phyloP scores from a whole-genome alignment of 2,113 vertebrate genomes.

The Protobothrops flavoviridis region DNA sequence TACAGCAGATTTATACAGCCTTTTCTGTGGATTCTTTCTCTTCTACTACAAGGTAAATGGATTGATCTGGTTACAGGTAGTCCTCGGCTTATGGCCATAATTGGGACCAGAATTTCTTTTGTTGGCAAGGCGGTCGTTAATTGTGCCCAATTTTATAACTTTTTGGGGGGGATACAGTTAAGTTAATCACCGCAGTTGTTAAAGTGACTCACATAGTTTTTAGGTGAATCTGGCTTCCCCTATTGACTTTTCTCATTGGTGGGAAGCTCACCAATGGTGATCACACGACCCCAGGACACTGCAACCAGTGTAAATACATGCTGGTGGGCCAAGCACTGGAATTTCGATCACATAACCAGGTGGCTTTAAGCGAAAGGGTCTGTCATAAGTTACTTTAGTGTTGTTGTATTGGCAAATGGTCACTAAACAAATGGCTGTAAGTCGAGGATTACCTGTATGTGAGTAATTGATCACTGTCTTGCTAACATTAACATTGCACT shows the following conservation, averaged over 20 bases:
- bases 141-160: not conserved
- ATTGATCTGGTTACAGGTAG: not conserved
- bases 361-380: not conserved
- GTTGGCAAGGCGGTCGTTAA: not conserved
- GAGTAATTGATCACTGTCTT: not conserved
- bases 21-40: conserved; percentile 92
- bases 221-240: not conserved
- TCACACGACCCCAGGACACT: not conserved
- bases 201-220: not conserved
- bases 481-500: not conserved
- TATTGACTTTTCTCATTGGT: not conserved
- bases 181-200: no score
- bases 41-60: conserved; percentile 90
- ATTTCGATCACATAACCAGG: not conserved
- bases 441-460: not conserved
- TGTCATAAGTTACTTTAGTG: not conserved
- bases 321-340: not conserved
- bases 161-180: not conserved
- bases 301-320: not conserved
- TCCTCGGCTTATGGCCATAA: not conserved
- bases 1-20: conserved; percentile 90
- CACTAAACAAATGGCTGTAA: not conserved
- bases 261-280: not conserved
- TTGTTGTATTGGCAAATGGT: not conserved
- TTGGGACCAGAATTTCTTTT: not conserved